Evolutionary conservation across 2,113 vertebrate genomes (phyloP).

Genomic region (Copsychus sechellarum): DNA sequence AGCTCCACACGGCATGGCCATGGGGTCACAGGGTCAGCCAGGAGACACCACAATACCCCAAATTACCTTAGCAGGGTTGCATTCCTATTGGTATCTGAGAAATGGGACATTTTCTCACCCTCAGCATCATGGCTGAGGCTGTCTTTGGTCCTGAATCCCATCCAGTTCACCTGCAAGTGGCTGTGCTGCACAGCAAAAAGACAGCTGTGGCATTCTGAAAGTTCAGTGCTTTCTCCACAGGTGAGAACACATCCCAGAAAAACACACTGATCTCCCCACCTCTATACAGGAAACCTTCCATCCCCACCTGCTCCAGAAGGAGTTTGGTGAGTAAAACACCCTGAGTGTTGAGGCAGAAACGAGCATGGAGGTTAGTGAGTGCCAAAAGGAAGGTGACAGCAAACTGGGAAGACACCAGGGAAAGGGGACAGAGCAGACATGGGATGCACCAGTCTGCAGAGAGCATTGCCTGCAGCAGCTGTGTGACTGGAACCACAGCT

Average conservation of each 20-base stretch:
- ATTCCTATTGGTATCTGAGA: not conserved
- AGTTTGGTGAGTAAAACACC: not conserved
- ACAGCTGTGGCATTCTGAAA: not conserved
- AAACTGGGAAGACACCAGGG: not conserved
- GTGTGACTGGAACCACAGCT: not conserved
- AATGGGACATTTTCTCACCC: rapidly evolving
- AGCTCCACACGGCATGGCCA: not conserved
- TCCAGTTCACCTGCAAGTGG: not conserved
- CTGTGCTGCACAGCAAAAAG: not conserved
- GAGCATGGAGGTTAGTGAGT: not conserved
- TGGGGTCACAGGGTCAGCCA: not conserved
- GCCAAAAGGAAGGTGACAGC: not conserved
- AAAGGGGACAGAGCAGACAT: rapidly evolving
- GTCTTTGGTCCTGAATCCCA: not conserved
- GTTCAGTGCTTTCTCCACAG: not conserved
- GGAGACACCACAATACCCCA: rapidly evolving
- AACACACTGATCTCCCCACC: not conserved
- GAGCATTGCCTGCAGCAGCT: not conserved
- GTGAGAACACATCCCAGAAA: not conserved
- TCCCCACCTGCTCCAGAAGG: not conserved
- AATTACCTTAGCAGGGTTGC: too few relatives aligned
- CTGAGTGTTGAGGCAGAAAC: not conserved
- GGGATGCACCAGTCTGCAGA: not conserved
- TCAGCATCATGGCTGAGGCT: not conserved
- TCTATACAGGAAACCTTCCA: not conserved